phyloP scores from a whole-genome alignment of 2,888 invertebrate genomes.

The Scelioninae gen. 2 region DNA sequence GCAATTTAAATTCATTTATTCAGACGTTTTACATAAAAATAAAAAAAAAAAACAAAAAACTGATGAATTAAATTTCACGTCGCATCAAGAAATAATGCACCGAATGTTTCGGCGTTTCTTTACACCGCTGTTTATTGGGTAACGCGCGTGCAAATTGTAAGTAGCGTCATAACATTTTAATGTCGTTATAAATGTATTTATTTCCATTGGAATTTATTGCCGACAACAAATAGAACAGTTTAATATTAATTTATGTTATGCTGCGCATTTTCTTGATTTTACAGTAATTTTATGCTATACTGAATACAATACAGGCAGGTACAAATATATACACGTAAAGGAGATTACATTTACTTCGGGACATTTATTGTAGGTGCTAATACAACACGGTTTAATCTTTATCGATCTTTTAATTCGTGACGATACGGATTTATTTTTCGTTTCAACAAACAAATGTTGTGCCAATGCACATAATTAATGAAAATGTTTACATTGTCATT shows the following conservation, averaged over 20 bases:
- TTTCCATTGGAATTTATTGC: too few relatives aligned
- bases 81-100: too few relatives aligned
- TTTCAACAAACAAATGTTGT: slow-evolving; percentile 1
- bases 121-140: too few relatives aligned
- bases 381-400: slow-evolving; percentile 27
- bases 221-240: neutral
- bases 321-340: neutral
- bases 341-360: slow-evolving; percentile 25
- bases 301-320: slow-evolving; percentile 7
- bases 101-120: too few relatives aligned
- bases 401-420: slow-evolving; percentile 29
- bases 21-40: too few relatives aligned
- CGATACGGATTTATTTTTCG: slow-evolving; percentile 8
- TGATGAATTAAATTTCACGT: too few relatives aligned
- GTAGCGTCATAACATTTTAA: too few relatives aligned
- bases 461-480: neutral
- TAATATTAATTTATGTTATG: neutral
- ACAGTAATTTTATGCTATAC: slow-evolving; percentile 13
- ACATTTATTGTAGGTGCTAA: slow-evolving; percentile 27
- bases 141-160: too few relatives aligned
- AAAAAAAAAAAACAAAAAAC: too few relatives aligned
- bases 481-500: neutral
- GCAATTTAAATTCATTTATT: too few relatives aligned
- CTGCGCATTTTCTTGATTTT: slow-evolving; percentile 12
- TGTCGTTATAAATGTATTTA: too few relatives aligned